Evolutionary conservation across 1,140 invertebrate genomes (phyloP), one percentile per base, ranked within the genome.

Genomic region (Psilanteris sp.): DNA sequence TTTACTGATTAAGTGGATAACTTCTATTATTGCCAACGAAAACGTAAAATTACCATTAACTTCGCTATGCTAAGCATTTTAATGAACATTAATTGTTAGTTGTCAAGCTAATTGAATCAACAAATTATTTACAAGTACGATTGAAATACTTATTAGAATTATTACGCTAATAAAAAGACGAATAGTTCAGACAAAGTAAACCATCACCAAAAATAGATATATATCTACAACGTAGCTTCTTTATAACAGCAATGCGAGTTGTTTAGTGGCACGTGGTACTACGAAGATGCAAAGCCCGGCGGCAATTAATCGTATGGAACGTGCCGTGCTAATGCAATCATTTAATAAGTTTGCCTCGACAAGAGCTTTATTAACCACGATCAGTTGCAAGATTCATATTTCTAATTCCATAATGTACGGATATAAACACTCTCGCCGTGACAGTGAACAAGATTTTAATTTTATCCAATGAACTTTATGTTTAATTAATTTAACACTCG

Each of bases 281-380:
- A 41, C 54, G 62, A 67, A 67, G 68, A 70, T 64, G 50, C 67
- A 52, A 77, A 72, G 50, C 54, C 59, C 55, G 24, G 44, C 24
- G 43, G 61, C 62, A 54, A 83, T 85, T 83, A 85, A 85, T 85
- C 83, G 84, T 73, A 57, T 50, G 50, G 72, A 79, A 82, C 77
- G 81, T 77, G 79, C 68, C 72, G 64, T 55, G 77, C 79, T 81
- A 83, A 85, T 81, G 79, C 78, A 81, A 85, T 85, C 81, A 81
- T 85, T 85, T 84, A 85, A 84, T 85, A 85, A 84, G 79, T 85
- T 80, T 79, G 77, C 66, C 57, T 50, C 32, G 41, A 57, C 57
- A 57, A 57, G 70, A 68, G 61, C 54, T 84, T 81, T 83, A 83
- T 83, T 83, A 82, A 83, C 78, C 75, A 71, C 71, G 61, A 48